Conservation (phyloP, 2,888 invertebrate genomes). For the Drosophila macrothrix region DNA sequence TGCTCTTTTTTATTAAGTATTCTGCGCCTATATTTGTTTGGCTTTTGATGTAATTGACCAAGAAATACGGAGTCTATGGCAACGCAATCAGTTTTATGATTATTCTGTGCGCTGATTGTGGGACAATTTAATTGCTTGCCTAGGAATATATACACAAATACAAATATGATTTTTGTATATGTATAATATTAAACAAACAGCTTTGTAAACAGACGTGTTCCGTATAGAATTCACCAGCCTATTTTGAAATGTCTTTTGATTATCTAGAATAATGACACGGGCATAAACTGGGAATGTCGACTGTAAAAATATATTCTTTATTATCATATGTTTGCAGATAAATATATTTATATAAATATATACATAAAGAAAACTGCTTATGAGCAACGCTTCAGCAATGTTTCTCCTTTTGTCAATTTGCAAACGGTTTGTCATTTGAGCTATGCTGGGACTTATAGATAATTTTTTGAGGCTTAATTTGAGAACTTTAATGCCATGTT, state of each 20-base stretch:
- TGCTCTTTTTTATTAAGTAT: slow-evolving; percentile 27
- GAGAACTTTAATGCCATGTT: background rate
- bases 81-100: slow-evolving; percentile 45
- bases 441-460: background rate
- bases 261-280: background rate
- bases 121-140: slow-evolving; percentile 36
- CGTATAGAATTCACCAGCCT: background rate
- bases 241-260: slow-evolving; percentile 4
- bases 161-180: background rate
- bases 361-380: background rate
- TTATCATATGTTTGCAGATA: background rate
- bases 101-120: slow-evolving; percentile 34
- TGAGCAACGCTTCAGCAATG: background rate
- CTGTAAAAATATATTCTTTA: background rate
- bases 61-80: slow-evolving; percentile 30
- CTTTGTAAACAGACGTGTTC: slow-evolving; percentile 34
- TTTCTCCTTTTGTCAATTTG: background rate
- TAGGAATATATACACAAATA: slow-evolving; percentile 8
- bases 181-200: slow-evolving; percentile 1
- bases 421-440: slow-evolving; percentile 23
- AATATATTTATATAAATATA: background rate
- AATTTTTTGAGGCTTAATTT: slow-evolving; percentile 4
- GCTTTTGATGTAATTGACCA: slow-evolving; percentile 47
- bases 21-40: slow-evolving; percentile 36
- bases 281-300: background rate